A percentile compares a stretch with the other conserved stretches of the same genome.
phyloP scores from a whole-genome alignment of 2,888 invertebrate species.

The Tiliacea aurago region DNA sequence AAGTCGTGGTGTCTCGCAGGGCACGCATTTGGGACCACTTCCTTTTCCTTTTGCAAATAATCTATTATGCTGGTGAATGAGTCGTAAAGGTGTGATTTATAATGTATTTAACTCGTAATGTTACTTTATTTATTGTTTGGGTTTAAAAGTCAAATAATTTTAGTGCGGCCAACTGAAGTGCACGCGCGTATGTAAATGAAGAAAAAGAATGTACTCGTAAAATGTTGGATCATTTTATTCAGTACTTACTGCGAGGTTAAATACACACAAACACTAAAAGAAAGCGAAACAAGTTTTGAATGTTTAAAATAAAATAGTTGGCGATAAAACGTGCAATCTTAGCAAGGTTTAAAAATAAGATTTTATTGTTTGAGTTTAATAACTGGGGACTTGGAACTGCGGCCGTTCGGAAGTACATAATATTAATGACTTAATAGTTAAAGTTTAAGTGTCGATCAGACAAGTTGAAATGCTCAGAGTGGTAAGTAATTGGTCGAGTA shows the following conservation, averaged over 20 bases:
- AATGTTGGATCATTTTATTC: constrained; percentile 53
- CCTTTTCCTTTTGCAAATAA: constrained; percentile 80
- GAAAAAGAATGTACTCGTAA: constrained; percentile 48
- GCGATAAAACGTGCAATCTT: constrained; percentile 31
- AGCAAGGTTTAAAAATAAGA: constrained; percentile 50
- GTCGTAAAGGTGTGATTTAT: constrained; percentile 75
- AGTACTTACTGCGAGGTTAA: constrained; percentile 38
- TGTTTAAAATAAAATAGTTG: constrained; percentile 40
- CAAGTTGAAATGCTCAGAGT: constrained; percentile 69
- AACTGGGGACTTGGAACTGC: constrained; percentile 44
- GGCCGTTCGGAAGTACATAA: constrained; percentile 77
- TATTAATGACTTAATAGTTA: constrained; percentile 86
- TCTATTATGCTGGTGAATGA: constrained; percentile 75
- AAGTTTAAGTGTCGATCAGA: constrained; percentile 82
- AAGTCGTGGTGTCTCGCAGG: constrained; percentile 76
- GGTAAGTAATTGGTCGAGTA: constrained; percentile 82
- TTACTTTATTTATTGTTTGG: constrained; percentile 64
- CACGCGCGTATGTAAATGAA: constrained; percentile 35
- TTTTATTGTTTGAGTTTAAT: constrained; percentile 58
- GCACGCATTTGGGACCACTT: constrained; percentile 77
- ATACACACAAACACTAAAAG: constrained; percentile 30
- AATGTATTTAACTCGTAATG: constrained; percentile 66
- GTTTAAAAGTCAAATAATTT: constrained; percentile 60
- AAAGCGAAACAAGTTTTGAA: constrained; percentile 30
- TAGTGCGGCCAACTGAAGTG: constrained; percentile 59